phyloP scores from a whole-genome alignment of 2,888 invertebrate species.

The Leptogaster cylindrica region DNA sequence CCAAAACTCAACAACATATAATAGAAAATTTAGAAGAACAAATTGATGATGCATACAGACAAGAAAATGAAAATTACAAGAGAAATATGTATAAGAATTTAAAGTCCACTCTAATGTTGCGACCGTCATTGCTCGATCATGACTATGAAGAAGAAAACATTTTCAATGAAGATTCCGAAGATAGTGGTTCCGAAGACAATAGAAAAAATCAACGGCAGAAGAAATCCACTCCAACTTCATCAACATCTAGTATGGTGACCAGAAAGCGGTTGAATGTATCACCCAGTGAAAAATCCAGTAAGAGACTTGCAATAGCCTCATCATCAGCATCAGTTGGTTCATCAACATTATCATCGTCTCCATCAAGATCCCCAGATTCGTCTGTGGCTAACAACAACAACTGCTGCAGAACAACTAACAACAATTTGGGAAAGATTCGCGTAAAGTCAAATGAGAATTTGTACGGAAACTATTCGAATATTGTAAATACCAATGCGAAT shows the following conservation, averaged over 20 bases:
- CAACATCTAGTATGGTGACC: too few relatives aligned
- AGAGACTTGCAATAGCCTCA: background rate
- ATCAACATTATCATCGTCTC: background rate
- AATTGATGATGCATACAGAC: slow-evolving; percentile 10
- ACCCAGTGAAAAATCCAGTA: background rate
- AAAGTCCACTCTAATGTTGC: background rate
- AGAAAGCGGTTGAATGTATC: background rate
- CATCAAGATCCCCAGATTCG: background rate
- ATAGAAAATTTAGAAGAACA: slow-evolving; percentile 27
- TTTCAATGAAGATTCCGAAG: background rate
- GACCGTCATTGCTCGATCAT: background rate
- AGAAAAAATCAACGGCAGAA: too few relatives aligned
- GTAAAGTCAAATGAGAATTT: slow-evolving; percentile 48
- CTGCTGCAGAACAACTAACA: background rate
- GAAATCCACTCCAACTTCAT: too few relatives aligned
- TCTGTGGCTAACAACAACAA: slow-evolving; percentile 1
- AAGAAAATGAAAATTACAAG: slow-evolving; percentile 3
- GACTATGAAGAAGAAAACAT: slow-evolving; percentile 14
- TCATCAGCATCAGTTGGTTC: background rate
- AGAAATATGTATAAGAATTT: slow-evolving; percentile 24
- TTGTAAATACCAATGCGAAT: background rate
- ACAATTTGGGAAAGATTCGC: slow-evolving; percentile 44
- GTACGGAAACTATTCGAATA: slow-evolving; percentile 39
- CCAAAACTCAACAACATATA: slow-evolving; percentile 45
- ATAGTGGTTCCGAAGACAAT: background rate